Percentiles rank a stretch among this genome's conserved stretches.
Evolutionary conservation across 2,888 invertebrate genomes (phyloP).

Genomic region (Ypsolopha sequella): DNA sequence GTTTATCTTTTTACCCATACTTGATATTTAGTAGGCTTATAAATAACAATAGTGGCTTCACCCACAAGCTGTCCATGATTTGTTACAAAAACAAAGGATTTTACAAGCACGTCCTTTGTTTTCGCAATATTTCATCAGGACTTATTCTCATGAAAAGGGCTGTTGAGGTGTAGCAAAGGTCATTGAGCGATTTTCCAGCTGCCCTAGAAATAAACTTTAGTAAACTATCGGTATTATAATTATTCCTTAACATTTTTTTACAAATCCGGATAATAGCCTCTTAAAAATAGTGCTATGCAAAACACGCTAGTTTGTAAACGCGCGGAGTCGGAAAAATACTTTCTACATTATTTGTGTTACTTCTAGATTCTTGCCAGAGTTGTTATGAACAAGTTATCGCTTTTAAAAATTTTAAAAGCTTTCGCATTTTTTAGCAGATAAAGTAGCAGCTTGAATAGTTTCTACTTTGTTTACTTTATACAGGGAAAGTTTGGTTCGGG

Average conservation of each 20-base stretch:
- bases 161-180: too few species aligned
- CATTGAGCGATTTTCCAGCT: too few species aligned
- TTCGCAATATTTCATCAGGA: too few species aligned
- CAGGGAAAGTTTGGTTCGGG: not conserved
- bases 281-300: too few species aligned
- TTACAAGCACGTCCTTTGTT: slow-evolving; percentile 14
- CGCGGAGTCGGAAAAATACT: slow-evolving; percentile 33
- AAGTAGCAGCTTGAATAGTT: slow-evolving; percentile 16
- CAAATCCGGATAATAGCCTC: too few species aligned
- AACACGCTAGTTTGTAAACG: slow-evolving; percentile 2
- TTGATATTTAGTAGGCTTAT: too few species aligned
- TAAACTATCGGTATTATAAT: too few species aligned
- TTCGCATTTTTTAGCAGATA: slow-evolving; percentile 26
- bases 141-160: too few species aligned
- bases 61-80: slow-evolving; percentile 27
- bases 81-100: slow-evolving; percentile 33
- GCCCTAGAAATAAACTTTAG: too few species aligned
- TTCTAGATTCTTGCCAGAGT: slow-evolving; percentile 32
- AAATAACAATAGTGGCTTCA: too few species aligned
- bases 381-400: slow-evolving; percentile 36
- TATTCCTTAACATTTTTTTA: too few species aligned
- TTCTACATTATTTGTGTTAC: slow-evolving; percentile 40
- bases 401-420: slow-evolving; percentile 38
- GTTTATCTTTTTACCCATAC: too few species aligned
- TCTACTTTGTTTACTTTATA: not conserved